Base-by-base conservation (phyloP, 2,797 vertebrate species). In the Rhincodon typus region DNA sequence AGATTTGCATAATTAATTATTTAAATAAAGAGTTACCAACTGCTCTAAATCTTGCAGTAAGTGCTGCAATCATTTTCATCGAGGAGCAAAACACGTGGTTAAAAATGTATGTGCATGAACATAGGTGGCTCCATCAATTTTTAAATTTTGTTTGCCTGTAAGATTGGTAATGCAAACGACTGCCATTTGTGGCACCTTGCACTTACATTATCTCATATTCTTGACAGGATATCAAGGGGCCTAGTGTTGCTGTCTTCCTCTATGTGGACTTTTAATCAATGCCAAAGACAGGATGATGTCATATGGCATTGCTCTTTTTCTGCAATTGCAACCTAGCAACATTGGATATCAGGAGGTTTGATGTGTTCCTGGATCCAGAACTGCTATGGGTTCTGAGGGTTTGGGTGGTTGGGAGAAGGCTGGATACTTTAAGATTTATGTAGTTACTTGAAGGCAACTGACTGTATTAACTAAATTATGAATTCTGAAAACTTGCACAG, bases 21-120 rank as follows among this genome's bases (percentile, higher is more conserved):
- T 90, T 34, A 66, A 57, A 57, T 88, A 30, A 30, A 17, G 25
- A 88, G 10, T 57, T 88, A 88, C 86, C 53, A 57, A 30, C 46
- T 88, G 86, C 82, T 84, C 82, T 46, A 53, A 62, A 90, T 90
- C 53, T 90, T 90, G 53, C 87, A 88, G 50, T 88, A 88, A 88
- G 50, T 57, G 17, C 25, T 15, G 27, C 30, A 27, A 6, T 57
- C 62, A 17, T 34, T 30, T 57, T 15, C 27, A 90, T n/a, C 6
- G 3, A 66, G 87, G 87, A 62, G 34, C 57, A 34, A 90, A 90
- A n/a, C 30, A 66, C 87, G 53, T 66, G 50, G 3, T 62, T 46
- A 82, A 82, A 38, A 82, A 46, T 46, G 19, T 84, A 42, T 46
- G 79, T 84, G 19, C 17, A 7, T 6, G 19, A 84, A 46, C 79